These are phyloP conservation scores for Vollenhovia emeryi DNA, from an alignment of 1,140 invertebrate genomes.

Conservation along the genomic window DNA sequence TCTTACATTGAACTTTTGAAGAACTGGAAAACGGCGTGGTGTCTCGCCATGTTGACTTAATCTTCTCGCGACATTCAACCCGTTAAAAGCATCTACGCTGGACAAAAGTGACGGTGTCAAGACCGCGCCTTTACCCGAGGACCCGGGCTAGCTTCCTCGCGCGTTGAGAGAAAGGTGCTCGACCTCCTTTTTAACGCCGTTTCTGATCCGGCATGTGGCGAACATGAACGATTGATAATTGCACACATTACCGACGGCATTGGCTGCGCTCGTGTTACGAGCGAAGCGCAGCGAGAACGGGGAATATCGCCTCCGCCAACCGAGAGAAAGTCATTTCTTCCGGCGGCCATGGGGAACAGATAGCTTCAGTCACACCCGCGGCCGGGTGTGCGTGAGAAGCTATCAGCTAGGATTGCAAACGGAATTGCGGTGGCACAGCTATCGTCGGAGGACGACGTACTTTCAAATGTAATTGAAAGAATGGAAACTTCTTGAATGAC, in stretches of 20 bases:
- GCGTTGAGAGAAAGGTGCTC: slow-evolving; percentile 78
- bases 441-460: neutral
- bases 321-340: slow-evolving; percentile 78
- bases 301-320: slow-evolving; percentile 53
- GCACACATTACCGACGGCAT: slow-evolving; percentile 77
- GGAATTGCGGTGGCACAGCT: neutral
- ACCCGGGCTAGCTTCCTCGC: slow-evolving; percentile 33
- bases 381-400: neutral
- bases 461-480: neutral
- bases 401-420: slow-evolving; percentile 5
- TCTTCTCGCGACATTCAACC: neutral
- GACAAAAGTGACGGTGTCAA: neutral
- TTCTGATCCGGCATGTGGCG: slow-evolving; percentile 56
- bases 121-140: slow-evolving; percentile 42
- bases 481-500: neutral
- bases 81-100: neutral
- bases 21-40: neutral
- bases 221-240: slow-evolving; percentile 78
- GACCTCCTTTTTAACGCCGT: slow-evolving; percentile 78
- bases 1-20: neutral
- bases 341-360: slow-evolving; percentile 23
- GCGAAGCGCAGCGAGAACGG: slow-evolving; percentile 69
- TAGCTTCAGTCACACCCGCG: neutral
- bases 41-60: neutral
- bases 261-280: slow-evolving; percentile 73